Percentiles rank a stretch among this genome's conserved stretches.
Conservation (phyloP, 2,797 vertebrate species). For the Pelodytes ibericus region DNA sequence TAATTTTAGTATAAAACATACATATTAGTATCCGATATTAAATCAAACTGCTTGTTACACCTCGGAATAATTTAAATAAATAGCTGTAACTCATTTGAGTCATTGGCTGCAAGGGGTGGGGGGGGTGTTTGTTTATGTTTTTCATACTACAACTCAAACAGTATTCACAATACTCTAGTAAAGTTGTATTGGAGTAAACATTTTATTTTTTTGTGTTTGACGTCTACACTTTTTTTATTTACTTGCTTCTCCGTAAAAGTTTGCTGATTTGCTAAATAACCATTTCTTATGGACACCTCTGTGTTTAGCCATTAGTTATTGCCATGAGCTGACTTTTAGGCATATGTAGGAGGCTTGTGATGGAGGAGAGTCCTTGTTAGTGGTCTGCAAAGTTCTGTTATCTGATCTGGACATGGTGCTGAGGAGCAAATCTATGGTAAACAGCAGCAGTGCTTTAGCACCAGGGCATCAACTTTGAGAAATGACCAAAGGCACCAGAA, state of each 20-base stretch:
- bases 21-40: too few relatives aligned
- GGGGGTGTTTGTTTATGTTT: too few relatives aligned
- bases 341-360: slow-evolving; percentile 54
- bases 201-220: slow-evolving; percentile 71
- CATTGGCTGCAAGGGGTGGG: too few relatives aligned
- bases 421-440: slow-evolving; percentile 67
- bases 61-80: too few relatives aligned
- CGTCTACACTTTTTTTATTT: slow-evolving; percentile 74
- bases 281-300: slow-evolving; percentile 73
- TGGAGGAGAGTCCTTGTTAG: slow-evolving; percentile 57
- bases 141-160: too few relatives aligned
- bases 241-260: slow-evolving; percentile 77
- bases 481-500: slow-evolving; percentile 69
- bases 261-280: slow-evolving; percentile 78
- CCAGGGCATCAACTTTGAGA: slow-evolving; percentile 65
- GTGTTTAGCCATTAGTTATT: slow-evolving; percentile 77
- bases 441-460: slow-evolving; percentile 67
- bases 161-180: too few relatives aligned
- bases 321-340: slow-evolving; percentile 62
- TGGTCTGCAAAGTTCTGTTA: slow-evolving; percentile 55
- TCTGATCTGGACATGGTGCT: slow-evolving; percentile 63
- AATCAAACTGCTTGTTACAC: too few relatives aligned
- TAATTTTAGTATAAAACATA: too few relatives aligned
- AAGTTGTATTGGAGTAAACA: too few relatives aligned
- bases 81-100: too few relatives aligned